phyloP scores from a whole-genome alignment of 2,113 vertebrate genomes.

The Tupaia tana region DNA sequence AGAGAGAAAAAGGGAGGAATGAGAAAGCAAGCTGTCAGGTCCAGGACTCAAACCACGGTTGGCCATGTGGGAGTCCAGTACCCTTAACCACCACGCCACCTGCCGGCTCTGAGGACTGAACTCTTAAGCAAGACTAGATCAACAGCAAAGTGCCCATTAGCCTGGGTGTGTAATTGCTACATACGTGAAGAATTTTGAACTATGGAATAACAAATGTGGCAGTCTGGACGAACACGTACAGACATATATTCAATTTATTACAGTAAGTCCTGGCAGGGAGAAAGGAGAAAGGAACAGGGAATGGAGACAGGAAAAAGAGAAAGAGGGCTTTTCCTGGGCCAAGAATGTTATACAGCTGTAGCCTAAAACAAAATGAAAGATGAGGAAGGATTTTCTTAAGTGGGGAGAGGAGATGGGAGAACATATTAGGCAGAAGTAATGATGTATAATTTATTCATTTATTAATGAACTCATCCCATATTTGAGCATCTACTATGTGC shows the following conservation, averaged over 20 bases:
- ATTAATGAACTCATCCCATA: not conserved
- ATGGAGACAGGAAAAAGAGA: not conserved
- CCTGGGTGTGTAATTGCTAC: too few relatives aligned
- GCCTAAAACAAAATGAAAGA: constrained; percentile 20
- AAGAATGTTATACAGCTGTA: not conserved
- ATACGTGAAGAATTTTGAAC: too few relatives aligned
- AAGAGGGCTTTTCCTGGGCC: not conserved
- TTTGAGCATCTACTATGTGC: not conserved
- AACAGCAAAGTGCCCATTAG: too few relatives aligned
- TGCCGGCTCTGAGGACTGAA: too few relatives aligned
- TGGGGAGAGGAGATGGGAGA: not conserved
- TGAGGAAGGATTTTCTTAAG: not conserved
- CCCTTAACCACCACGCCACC: too few relatives aligned
- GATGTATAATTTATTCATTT: not conserved
- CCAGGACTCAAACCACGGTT: too few relatives aligned
- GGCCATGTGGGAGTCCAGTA: too few relatives aligned
- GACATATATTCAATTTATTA: not conserved
- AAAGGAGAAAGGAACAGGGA: not conserved
- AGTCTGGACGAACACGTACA: not conserved
- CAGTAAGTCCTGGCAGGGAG: not conserved
- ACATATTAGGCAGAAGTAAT: not conserved
- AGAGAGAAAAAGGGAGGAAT: too few relatives aligned
- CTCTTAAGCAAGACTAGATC: too few relatives aligned
- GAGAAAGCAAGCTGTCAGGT: too few relatives aligned
- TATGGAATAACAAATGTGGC: too few relatives aligned